phyloP scores from a whole-genome alignment of 2,113 vertebrate species.

The Paracanthobrama guichenoti region DNA sequence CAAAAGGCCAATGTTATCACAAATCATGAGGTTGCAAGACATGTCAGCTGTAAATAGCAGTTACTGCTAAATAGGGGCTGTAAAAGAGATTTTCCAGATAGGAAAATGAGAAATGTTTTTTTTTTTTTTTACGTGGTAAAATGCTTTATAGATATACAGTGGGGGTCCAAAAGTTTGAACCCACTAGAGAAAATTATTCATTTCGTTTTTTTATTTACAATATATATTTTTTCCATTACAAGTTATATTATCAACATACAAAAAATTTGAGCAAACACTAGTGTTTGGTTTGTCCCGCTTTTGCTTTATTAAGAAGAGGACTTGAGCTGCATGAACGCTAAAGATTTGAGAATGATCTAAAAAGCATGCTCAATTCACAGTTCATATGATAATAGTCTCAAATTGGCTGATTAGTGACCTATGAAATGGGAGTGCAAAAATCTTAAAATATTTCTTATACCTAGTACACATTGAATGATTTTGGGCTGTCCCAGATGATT shows the following conservation, averaged over 20 bases:
- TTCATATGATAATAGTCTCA: too few relatives aligned
- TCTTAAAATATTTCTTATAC: too few relatives aligned
- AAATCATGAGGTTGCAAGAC: slow-evolving; percentile 14
- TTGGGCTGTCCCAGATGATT: too few relatives aligned
- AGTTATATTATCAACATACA: too few relatives aligned
- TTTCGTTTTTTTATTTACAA: too few relatives aligned
- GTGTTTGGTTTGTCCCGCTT: background rate
- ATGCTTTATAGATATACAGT: background rate
- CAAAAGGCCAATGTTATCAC: background rate
- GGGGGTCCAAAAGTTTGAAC: background rate
- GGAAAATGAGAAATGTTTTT: background rate
- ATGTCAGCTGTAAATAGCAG: background rate
- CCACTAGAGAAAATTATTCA: background rate
- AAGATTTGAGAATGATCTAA: too few relatives aligned
- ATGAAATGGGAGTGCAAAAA: too few relatives aligned
- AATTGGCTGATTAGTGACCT: too few relatives aligned
- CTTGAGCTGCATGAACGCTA: background rate
- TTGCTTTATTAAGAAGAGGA: background rate
- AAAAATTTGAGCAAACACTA: background rate
- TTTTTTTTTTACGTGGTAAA: background rate
- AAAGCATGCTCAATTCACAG: too few relatives aligned
- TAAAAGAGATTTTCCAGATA: background rate
- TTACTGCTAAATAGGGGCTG: background rate
- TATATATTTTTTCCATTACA: too few relatives aligned
- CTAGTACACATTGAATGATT: too few relatives aligned